These are phyloP conservation scores for Helarctos malayanus DNA, from an alignment of 2,797 vertebrate genomes.

Conservation along the genomic window DNA sequence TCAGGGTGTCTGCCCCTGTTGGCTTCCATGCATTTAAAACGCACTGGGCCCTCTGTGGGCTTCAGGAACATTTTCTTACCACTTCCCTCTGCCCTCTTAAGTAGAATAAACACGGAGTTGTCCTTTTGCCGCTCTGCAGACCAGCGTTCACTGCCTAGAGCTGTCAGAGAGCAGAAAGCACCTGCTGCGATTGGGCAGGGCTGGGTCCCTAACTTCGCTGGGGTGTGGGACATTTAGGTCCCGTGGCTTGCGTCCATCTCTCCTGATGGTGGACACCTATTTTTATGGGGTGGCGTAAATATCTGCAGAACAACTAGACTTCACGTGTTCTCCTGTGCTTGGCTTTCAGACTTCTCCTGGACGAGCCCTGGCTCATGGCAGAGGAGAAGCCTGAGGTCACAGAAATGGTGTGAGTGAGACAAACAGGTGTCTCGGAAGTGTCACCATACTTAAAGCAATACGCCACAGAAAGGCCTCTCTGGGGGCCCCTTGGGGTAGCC, in stretches of 20 bases:
- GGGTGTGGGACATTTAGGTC: conserved; percentile 65
- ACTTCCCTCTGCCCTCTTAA: not conserved
- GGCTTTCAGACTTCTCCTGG: conserved; percentile 63
- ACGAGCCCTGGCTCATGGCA: conserved; percentile 50
- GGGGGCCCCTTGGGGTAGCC: conserved; percentile 68
- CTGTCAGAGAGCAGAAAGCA: conserved; percentile 70
- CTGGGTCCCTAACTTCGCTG: conserved; percentile 37
- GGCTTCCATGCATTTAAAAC: not conserved
- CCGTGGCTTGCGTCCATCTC: conserved; percentile 59
- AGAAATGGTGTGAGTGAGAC: conserved; percentile 87
- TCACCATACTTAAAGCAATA: conserved; percentile 80
- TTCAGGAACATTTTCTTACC: not conserved
- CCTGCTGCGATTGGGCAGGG: conserved; percentile 51
- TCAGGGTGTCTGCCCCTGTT: not conserved
- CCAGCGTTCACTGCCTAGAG: conserved; percentile 57
- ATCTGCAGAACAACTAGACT: conserved; percentile 62
- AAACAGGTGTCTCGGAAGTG: conserved; percentile 86
- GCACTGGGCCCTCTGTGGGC: not conserved
- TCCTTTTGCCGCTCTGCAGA: conserved; percentile 31
- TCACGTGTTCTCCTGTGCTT: conserved; percentile 33
- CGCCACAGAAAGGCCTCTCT: conserved; percentile 81
- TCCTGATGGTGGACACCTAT: conserved; percentile 74
- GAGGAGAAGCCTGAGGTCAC: conserved; percentile 85
- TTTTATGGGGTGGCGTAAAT: conserved; percentile 75
- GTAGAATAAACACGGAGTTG: conserved; percentile 6